A percentile compares a stretch with the other conserved stretches of the same genome.
These are phyloP conservation scores for Neosilurus mollespiculum DNA, from an alignment of 2,797 vertebrate genomes.

Conservation along the genomic window DNA sequence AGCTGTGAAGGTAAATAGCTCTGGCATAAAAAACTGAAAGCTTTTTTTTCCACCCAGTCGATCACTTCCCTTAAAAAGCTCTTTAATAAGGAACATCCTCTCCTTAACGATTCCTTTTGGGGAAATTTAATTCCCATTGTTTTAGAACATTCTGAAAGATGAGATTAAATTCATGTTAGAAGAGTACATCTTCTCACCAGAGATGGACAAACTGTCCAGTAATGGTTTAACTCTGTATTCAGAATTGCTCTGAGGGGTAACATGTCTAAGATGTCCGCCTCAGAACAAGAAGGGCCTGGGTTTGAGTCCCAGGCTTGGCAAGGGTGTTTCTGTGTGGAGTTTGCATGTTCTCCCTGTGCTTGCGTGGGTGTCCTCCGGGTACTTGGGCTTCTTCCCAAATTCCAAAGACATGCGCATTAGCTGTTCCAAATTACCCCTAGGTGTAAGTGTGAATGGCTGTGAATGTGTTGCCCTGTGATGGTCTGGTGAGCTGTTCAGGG, in stretches of 20 bases:
- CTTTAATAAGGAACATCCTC: slow-evolving; percentile 42
- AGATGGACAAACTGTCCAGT: slow-evolving; percentile 6
- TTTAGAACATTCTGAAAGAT: slow-evolving; percentile 35
- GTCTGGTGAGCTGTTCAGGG: too few relatives aligned
- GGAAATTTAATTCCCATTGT: slow-evolving; percentile 45
- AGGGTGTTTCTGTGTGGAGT: too few relatives aligned
- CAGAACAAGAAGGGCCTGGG: too few relatives aligned
- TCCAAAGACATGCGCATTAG: too few relatives aligned
- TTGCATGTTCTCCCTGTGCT: too few relatives aligned
- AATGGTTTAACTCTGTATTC: slow-evolving; percentile 20
- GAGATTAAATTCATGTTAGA: slow-evolving; percentile 32
- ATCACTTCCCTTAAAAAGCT: slow-evolving; percentile 38
- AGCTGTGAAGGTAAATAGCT: slow-evolving; percentile 74
- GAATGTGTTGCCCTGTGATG: too few relatives aligned
- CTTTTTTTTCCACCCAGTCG: slow-evolving; percentile 28
- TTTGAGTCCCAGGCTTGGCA: too few relatives aligned
- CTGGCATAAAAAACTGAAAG: slow-evolving; percentile 35
- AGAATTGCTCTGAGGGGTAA: neutral
- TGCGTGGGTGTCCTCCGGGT: too few relatives aligned
- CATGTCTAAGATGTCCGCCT: too few relatives aligned
- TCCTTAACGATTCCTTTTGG: slow-evolving; percentile 35
- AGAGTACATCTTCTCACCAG: slow-evolving; percentile 27
- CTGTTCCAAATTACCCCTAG: too few relatives aligned
- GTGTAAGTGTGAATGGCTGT: too few relatives aligned
- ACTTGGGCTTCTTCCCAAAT: too few relatives aligned